These are phyloP conservation scores for Heliopora coerulea DNA, from an alignment of 92 coral and sea anemone species.

Conservation along the genomic window DNA sequence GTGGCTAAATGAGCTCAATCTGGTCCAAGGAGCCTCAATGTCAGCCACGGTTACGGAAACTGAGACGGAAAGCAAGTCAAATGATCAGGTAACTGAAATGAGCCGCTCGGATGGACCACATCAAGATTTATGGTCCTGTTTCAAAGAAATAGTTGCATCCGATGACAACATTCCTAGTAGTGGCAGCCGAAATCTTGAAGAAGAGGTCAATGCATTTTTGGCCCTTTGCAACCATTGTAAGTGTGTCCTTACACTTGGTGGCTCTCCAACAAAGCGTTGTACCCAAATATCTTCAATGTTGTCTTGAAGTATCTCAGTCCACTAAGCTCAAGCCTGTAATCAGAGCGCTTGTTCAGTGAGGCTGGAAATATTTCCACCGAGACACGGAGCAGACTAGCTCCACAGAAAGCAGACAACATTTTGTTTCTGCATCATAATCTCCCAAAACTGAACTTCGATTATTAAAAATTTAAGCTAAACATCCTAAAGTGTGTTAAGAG, in stretches of 20 bases:
- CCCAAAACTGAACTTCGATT: no score
- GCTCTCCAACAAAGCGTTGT: neutral
- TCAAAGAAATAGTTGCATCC: neutral
- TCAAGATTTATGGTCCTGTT: constrained; percentile 10
- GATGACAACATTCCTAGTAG: neutral
- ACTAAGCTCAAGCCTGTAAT: constrained; percentile 4
- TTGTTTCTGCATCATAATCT: no score
- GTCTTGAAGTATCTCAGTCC: no score
- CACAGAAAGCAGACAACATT: no score
- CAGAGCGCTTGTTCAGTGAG: neutral
- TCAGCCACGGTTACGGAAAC: neutral
- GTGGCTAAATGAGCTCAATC: neutral
- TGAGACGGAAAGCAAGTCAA: neutral
- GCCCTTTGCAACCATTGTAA: neutral
- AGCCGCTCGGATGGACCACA: neutral
- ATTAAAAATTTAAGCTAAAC: neutral
- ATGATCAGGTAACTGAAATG: neutral
- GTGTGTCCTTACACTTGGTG: constrained; percentile 6
- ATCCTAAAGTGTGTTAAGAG: neutral
- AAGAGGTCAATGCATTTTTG: constrained; percentile 5
- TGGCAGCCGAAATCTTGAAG: neutral
- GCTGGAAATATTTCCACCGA: no score
- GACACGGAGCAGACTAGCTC: no score
- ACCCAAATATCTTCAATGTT: neutral
- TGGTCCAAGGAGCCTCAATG: no score